Base-by-base conservation (phyloP, 2,888 invertebrate genomes). In the Acleris emargana region DNA sequence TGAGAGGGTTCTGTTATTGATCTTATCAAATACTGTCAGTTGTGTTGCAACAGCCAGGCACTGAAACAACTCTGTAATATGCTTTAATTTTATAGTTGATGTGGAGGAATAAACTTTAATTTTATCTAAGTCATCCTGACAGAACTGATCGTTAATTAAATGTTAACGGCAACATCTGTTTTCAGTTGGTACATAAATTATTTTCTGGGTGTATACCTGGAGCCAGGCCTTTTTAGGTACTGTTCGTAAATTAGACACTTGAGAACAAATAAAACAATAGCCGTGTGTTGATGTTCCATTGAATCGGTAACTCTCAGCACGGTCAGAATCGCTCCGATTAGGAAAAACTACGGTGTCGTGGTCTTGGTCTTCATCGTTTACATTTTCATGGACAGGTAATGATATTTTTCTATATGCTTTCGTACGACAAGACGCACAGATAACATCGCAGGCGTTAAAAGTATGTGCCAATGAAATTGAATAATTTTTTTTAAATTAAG, bases 141-240 rank as follows among this genome's bases (percentile, higher is more conserved):
- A n/a, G n/a, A 54, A 54, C 16, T 54, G 54, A 16, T 54, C 54
- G 18, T 54, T 54, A 16, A 54, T 54, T 42, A 54, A 6, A 55
- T 55, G 43, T n/a, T 42, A 55, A 43, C 22, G 42, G 16, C 54
- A 54, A 16, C 54, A 54, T 54, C 54, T 38, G 42, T 42, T 42
- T 13, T 42, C 54, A 22, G 22, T 2, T 22, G 22, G 22, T 22
- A 22, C 22, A 22, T 22, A 22, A 22, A 22, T 22, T 3, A 2
- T 4, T 22, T 22, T 22, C 4, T 22, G 22, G 22, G 22, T 22
- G 22, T 22, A 22, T 22, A 22, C 22, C 22, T 22, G 22, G 4
- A 28, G 25, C 7, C 25, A 28, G 1, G 25, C 25, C 7, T 28
- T 28, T 28, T 28, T 28, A 6, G 25, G 25, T 28, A 28, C 25